phyloP scores from a whole-genome alignment of 2,797 vertebrate species.

The Smutsia gigantea region DNA sequence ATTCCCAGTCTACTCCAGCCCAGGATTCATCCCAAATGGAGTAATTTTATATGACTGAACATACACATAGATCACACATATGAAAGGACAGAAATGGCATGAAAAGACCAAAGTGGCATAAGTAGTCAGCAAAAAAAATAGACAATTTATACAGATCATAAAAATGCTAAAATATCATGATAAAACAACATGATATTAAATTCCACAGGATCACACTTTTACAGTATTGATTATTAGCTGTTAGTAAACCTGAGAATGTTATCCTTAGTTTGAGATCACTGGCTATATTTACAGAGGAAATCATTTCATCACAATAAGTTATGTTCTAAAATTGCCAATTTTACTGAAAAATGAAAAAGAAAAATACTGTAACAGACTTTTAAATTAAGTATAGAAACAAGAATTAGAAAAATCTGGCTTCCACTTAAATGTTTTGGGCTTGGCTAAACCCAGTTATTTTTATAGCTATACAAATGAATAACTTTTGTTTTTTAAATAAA shows the following conservation, averaged over 20 bases:
- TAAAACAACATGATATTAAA: background rate
- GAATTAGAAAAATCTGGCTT: background rate
- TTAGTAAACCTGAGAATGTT: background rate
- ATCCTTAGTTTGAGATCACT: background rate
- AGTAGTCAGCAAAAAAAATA: background rate
- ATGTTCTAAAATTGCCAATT: background rate
- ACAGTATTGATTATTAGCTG: background rate
- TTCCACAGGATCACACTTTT: background rate
- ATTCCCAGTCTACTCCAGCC: background rate
- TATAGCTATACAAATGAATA: background rate
- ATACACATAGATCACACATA: background rate
- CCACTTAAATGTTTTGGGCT: background rate
- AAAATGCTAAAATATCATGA: background rate
- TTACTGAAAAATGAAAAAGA: conserved; percentile 6
- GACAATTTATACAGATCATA: background rate
- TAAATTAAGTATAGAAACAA: background rate
- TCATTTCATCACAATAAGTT: background rate
- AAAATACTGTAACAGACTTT: background rate
- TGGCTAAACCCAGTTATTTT: conserved; percentile 21
- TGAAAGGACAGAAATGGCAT: background rate
- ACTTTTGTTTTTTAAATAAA: background rate
- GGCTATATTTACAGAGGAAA: conserved; percentile 12
- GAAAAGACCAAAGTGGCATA: background rate
- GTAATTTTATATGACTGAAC: conserved; percentile 20
- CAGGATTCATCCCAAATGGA: background rate